Conservation (phyloP, 2,888 invertebrate species). For the Ennomos quercinarius region DNA sequence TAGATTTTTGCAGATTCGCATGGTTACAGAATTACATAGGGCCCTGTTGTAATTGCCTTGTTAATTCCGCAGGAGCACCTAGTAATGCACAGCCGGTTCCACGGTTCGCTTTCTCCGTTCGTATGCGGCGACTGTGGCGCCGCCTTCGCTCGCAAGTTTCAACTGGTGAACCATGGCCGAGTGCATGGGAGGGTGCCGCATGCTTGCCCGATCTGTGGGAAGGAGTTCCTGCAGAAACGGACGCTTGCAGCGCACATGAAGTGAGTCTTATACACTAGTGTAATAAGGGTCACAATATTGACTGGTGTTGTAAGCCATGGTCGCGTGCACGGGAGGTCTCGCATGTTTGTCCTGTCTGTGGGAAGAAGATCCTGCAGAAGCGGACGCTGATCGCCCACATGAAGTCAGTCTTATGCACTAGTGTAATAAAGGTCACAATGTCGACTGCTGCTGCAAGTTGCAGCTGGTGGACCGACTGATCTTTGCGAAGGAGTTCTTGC, state of each 20-base stretch:
- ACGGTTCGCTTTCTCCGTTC: constrained; percentile 98
- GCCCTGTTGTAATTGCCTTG: too few relatives aligned
- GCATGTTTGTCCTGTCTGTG: constrained; percentile 92
- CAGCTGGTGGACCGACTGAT: too few relatives aligned
- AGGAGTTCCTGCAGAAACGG: constrained; percentile 94
- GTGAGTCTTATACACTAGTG: constrained; percentile 4
- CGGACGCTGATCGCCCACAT: too few relatives aligned
- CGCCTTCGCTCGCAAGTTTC: constrained; percentile 94
- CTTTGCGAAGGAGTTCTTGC: constrained; percentile 94
- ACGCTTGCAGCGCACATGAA: constrained; percentile 93
- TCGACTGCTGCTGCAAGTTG: too few relatives aligned
- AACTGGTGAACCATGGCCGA: constrained; percentile 93
- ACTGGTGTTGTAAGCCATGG: constrained; percentile 85
- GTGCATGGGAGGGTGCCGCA: constrained; percentile 93
- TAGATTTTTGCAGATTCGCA: too few relatives aligned
- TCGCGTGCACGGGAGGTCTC: constrained; percentile 92
- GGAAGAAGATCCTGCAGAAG: too few relatives aligned
- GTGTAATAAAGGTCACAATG: too few relatives aligned
- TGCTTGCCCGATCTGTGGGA: constrained; percentile 92
- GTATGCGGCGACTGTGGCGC: constrained; percentile 96
- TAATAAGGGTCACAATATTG: too few relatives aligned
- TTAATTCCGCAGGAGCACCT: constrained; percentile 81
- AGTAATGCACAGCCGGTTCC: constrained; percentile 95
- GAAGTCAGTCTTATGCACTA: too few relatives aligned
- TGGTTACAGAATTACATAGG: too few relatives aligned